Percentiles rank a stretch among this genome's conserved stretches.
Conservation (phyloP, 2,888 invertebrate genomes). For the Lingula anatina region DNA sequence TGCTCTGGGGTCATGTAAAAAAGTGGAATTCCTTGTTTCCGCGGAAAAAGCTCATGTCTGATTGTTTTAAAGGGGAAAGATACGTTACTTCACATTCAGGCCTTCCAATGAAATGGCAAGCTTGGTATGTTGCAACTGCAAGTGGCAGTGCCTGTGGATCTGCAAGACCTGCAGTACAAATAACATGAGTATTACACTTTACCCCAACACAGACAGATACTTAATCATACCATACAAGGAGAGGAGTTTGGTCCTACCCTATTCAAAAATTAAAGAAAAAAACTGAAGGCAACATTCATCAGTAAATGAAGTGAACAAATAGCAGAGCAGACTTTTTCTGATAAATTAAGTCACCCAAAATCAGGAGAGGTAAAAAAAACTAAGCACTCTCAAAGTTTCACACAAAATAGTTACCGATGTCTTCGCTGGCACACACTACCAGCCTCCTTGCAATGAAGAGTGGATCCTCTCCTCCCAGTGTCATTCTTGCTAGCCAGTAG, state of each 20-base stretch:
- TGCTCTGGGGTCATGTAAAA: too few relatives aligned
- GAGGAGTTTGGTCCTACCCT: too few relatives aligned
- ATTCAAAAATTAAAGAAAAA: too few relatives aligned
- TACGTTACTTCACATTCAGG: slow-evolving; percentile 69
- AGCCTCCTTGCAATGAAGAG: slow-evolving; percentile 71
- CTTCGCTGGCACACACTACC: slow-evolving; percentile 71
- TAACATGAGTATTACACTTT: too few relatives aligned
- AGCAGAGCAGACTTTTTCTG: not conserved
- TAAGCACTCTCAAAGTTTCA: not conserved
- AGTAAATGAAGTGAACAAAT: too few relatives aligned
- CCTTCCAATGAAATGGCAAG: slow-evolving; percentile 75
- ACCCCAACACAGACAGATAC: too few relatives aligned
- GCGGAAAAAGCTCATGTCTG: too few relatives aligned
- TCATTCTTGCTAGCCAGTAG: slow-evolving; percentile 76
- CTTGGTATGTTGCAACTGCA: slow-evolving; percentile 72
- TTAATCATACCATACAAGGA: too few relatives aligned
- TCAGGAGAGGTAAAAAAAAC: not conserved
- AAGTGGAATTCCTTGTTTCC: too few relatives aligned
- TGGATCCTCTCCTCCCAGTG: slow-evolving; percentile 76
- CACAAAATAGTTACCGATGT: slow-evolving; percentile 60
- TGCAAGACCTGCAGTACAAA: slow-evolving; percentile 37
- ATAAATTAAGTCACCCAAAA: not conserved
- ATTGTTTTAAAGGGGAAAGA: not conserved
- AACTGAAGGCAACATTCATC: too few relatives aligned
- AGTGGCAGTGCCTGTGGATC: slow-evolving; percentile 61